Evolutionary conservation across 2,797 vertebrate genomes (phyloP), one percentile per base, ranked within the genome.

Genomic region (Manis javanica): DNA sequence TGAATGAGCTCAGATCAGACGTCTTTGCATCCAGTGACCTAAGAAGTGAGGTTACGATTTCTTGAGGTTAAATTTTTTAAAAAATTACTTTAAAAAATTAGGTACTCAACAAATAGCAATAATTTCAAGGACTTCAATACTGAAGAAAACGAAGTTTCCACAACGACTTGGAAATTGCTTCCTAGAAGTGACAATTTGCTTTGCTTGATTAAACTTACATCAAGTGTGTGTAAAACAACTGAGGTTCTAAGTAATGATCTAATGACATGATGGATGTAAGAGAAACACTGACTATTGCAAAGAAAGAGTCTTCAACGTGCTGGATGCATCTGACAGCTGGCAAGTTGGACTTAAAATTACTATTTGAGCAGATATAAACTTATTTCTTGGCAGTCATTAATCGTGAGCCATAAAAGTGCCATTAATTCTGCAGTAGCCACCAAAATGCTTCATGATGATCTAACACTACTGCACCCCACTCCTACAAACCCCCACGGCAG

Each of bases 361-460:
- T 96, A 68, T 95, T 93, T 94, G 95, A 98, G 97, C 84, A 79
- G 86, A 98, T 96, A 97, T 91, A 95, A 98, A 95, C 92, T 94
- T 94, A 85, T 96, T 96, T 97, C 90, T 98, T 98, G 95, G 97
- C 87, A 96, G 91, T 95, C 98, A 98, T 98, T 98, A 98, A 96
- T 94, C 0, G 1, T 85, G 74, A 94, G 96, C 96, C 87, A 92
- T 98, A 97, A 98, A 98, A 97, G 92, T 39, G 4, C 72, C 96
- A 97, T 97, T 98, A 98, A 98, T 98, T 98, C 94, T 98, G 88
- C 63, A 92, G 92, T 87, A 71, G 31, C 98, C 98, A 98, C 97
- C 97, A 98, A 98, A 97, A 97, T 87, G 96, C 92, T 98, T 97
- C 97, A 92, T 98, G 98, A 98, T 98, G 97, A 98, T 97, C 95